Conservation (phyloP, 2,888 invertebrate genomes). For the Agonopterix heracliana region DNA sequence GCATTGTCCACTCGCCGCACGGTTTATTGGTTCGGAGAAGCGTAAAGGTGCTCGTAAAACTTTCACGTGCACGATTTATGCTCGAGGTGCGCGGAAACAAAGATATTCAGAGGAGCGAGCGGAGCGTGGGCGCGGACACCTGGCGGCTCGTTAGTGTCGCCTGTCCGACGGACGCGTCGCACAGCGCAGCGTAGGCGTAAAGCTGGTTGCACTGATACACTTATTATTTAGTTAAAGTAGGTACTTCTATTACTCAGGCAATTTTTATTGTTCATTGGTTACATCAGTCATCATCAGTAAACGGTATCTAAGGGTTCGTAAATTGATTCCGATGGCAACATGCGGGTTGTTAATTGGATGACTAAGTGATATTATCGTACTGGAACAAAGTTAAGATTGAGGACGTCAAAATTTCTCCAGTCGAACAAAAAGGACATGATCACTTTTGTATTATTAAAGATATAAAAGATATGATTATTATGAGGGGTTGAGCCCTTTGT, state of each 20-base stretch:
- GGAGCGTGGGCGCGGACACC: constrained; percentile 70
- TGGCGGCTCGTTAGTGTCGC: constrained; percentile 70
- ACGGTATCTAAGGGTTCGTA: constrained; percentile 28
- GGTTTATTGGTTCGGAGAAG: constrained; percentile 67
- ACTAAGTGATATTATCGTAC: constrained; percentile 52
- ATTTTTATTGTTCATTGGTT: no score
- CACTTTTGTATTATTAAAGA: constrained; percentile 22
- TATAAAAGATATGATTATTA: constrained; percentile 35
- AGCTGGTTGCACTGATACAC: constrained; percentile 11
- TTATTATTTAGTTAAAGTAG: constrained; percentile 7
- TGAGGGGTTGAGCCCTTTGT: constrained; percentile 44
- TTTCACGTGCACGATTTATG: constrained; percentile 73
- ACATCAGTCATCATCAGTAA: no score
- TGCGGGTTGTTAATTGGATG: constrained; percentile 62
- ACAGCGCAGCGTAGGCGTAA: constrained; percentile 26
- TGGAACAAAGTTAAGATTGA: constrained; percentile 27
- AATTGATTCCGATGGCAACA: constrained; percentile 50
- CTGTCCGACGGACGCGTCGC: constrained; percentile 35
- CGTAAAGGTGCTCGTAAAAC: constrained; percentile 71
- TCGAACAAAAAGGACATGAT: constrained; percentile 23
- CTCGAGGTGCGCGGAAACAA: constrained; percentile 60
- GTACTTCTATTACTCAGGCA: not conserved
- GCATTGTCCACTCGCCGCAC: constrained; percentile 50
- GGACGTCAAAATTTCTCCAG: constrained; percentile 28
- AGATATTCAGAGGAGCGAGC: constrained; percentile 61